Percentiles rank a stretch among this genome's conserved stretches.
phyloP scores from a whole-genome alignment of 2,888 invertebrate genomes.

The Drosophila robusta region DNA sequence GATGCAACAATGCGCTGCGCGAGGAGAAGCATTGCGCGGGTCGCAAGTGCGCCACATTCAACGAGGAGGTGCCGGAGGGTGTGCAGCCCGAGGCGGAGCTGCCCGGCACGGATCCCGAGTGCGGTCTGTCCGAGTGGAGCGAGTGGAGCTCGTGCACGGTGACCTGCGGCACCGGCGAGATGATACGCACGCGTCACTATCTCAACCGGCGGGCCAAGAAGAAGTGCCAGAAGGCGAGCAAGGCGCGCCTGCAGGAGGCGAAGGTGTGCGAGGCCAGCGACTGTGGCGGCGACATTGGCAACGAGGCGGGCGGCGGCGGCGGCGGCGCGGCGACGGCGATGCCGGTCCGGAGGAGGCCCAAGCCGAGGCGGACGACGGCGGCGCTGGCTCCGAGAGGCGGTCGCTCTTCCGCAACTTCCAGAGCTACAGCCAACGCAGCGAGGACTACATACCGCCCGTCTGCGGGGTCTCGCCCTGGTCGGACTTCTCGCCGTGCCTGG shows the following conservation, averaged over 20 bases:
- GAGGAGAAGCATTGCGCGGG: constrained; percentile 85
- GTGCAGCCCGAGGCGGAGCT: constrained; percentile 50
- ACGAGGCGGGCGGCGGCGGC: constrained; percentile 58
- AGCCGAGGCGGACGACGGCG: constrained; percentile 47
- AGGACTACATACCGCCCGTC: constrained; percentile 82
- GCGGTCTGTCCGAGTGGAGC: constrained; percentile 91
- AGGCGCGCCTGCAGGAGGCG: constrained; percentile 86
- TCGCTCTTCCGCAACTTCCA: constrained; percentile 75
- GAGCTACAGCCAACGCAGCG: constrained; percentile 79
- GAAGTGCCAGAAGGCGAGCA: constrained; percentile 86
- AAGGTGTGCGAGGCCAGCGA: constrained; percentile 84
- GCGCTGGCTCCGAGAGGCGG: constrained; percentile 59
- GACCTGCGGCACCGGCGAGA: constrained; percentile 89
- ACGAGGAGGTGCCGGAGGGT: constrained; percentile 70
- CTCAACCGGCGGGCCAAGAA: constrained; percentile 88
- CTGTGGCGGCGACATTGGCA: constrained; percentile 82
- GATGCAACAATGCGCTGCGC: constrained; percentile 79
- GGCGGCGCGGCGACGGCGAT: constrained; percentile 64
- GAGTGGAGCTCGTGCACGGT: constrained; percentile 92
- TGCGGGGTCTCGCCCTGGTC: constrained; percentile 92
- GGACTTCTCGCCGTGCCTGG: constrained; percentile 92
- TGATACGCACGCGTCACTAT: constrained; percentile 90
- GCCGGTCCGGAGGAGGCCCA: constrained; percentile 37
- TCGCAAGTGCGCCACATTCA: constrained; percentile 77
- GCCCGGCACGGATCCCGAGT: constrained; percentile 86